Evolutionary conservation across 2,888 invertebrate genomes (phyloP).

Genomic region (Ditylenchus weischeri): DNA sequence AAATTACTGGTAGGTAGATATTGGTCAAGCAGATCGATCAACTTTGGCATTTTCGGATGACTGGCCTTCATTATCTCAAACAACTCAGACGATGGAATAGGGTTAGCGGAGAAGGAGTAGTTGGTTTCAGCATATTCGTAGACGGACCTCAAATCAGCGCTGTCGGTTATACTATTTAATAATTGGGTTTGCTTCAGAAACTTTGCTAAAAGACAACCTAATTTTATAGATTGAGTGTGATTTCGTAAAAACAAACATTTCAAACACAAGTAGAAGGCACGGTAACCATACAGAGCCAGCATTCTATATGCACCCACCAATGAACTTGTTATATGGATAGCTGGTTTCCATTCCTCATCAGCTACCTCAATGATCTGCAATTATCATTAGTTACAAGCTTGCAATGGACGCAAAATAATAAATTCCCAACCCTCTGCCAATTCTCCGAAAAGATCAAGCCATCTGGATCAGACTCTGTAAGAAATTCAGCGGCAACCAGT

Average conservation of each 20-base stretch:
- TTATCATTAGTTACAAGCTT: no score
- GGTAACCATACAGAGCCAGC: constrained; percentile 1
- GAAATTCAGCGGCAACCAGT: background rate
- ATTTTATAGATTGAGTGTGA: background rate
- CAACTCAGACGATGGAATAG: background rate
- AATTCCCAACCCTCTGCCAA: background rate
- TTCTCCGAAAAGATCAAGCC: background rate
- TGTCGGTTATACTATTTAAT: background rate
- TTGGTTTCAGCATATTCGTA: background rate
- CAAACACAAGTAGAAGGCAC: constrained; percentile 2
- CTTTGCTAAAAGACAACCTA: background rate
- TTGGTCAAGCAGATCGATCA: constrained; percentile 1
- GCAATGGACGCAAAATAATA: no score
- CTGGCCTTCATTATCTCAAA: background rate
- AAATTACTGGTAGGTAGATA: background rate
- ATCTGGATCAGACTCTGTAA: constrained; percentile 9
- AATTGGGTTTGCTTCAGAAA: background rate
- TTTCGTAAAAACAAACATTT: background rate
- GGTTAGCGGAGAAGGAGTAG: background rate
- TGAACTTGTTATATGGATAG: background rate
- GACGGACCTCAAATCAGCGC: background rate
- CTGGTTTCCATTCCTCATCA: no score
- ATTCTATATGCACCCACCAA: constrained; percentile 1
- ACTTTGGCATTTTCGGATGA: constrained; percentile 13
- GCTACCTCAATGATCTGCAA: no score